phyloP scores from a whole-genome alignment of 2,113 vertebrate genomes.

The Piaya cayana region DNA sequence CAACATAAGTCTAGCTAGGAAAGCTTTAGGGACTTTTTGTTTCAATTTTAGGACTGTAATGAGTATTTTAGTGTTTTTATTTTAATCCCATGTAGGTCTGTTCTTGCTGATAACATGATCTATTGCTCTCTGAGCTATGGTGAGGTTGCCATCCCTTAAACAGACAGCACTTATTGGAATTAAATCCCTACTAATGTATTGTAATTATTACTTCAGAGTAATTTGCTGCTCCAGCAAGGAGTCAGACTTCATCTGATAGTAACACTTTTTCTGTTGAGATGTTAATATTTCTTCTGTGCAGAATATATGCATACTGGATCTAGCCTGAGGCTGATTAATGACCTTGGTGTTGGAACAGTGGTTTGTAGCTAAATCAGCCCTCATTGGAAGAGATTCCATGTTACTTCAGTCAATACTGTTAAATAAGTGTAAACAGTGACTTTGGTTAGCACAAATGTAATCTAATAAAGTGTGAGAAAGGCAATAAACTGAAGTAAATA shows the following conservation, averaged over 20 bases:
- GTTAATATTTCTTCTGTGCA: slow-evolving; percentile 72
- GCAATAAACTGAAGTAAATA: slow-evolving; percentile 66
- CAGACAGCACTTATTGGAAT: slow-evolving; percentile 77
- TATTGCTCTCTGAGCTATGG: slow-evolving; percentile 68
- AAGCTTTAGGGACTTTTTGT: background rate
- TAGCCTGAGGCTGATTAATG: slow-evolving; percentile 79
- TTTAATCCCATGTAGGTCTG: slow-evolving; percentile 62
- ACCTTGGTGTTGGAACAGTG: slow-evolving; percentile 67
- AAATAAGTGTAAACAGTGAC: slow-evolving; percentile 72
- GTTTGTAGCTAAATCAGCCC: slow-evolving; percentile 78
- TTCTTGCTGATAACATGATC: slow-evolving; percentile 73
- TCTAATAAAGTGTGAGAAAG: slow-evolving; percentile 26
- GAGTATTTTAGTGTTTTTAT: slow-evolving; percentile 61
- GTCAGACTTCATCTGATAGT: slow-evolving; percentile 70
- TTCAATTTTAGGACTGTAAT: slow-evolving; percentile 56
- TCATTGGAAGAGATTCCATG: slow-evolving; percentile 61
- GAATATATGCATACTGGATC: slow-evolving; percentile 73
- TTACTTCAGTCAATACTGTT: slow-evolving; percentile 73
- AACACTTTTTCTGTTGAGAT: slow-evolving; percentile 66
- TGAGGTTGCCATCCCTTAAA: slow-evolving; percentile 74
- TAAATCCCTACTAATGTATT: slow-evolving; percentile 80
- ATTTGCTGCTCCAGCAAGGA: slow-evolving; percentile 78
- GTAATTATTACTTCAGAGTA: slow-evolving; percentile 81
- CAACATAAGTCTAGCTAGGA: background rate
- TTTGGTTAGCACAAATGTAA: slow-evolving; percentile 48